phyloP scores from a whole-genome alignment of 1,140 invertebrate genomes.

The Drosophila murphyi region DNA sequence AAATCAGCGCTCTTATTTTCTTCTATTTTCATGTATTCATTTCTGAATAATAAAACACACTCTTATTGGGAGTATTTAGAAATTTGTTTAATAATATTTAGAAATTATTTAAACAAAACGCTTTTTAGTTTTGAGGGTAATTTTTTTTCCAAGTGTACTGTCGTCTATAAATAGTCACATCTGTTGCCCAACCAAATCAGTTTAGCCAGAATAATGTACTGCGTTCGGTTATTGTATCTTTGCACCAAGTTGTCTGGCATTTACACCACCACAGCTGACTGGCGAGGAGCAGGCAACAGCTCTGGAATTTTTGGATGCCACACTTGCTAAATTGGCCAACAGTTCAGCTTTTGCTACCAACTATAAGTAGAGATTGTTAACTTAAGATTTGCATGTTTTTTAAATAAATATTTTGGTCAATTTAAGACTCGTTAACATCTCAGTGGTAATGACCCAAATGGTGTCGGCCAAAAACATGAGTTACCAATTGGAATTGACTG shows the following conservation, averaged over 20 bases:
- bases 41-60: too few relatives aligned
- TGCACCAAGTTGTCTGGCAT: not conserved
- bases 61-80: too few relatives aligned
- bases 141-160: not conserved
- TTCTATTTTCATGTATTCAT: too few relatives aligned
- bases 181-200: not conserved
- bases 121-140: too few relatives aligned
- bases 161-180: not conserved
- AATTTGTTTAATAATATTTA: too few relatives aligned
- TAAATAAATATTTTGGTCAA: not conserved
- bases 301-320: not conserved
- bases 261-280: not conserved
- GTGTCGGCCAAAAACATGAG: not conserved
- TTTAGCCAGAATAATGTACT: not conserved
- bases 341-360: not conserved
- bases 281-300: not conserved
- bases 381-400: not conserved
- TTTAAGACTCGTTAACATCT: not conserved
- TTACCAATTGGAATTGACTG: not conserved
- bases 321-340: slow-evolving; percentile 1
- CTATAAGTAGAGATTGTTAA: not conserved
- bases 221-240: not conserved
- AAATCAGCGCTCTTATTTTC: too few relatives aligned
- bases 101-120: too few relatives aligned
- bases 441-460: not conserved